Conservation (phyloP, 2,888 invertebrate genomes). For the Hymenopus coronatus region DNA sequence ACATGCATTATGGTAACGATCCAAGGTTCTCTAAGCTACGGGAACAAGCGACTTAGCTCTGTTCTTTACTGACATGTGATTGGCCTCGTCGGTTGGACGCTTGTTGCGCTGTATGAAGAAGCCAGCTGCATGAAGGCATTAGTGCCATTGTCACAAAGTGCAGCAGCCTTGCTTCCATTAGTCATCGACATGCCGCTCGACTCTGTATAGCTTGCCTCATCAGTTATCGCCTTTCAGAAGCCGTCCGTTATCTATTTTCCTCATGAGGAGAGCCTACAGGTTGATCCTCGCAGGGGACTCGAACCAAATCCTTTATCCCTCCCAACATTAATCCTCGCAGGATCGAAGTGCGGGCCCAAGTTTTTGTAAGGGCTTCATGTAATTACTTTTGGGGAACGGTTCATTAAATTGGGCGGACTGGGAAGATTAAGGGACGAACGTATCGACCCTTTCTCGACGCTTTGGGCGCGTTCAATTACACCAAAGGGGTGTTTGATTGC, state of each 20-base stretch:
- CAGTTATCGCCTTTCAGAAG: not conserved
- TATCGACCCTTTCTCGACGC: not conserved
- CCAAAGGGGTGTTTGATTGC: not conserved
- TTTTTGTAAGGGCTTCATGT: not conserved
- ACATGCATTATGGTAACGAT: too few relatives aligned
- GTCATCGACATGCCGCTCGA: not conserved
- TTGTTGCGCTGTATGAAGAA: not conserved
- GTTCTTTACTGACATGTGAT: too few relatives aligned
- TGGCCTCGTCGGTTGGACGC: not conserved
- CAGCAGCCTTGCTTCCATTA: not conserved
- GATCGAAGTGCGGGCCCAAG: conserved; percentile 3
- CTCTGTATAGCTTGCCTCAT: not conserved
- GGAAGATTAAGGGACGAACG: not conserved
- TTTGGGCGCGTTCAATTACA: not conserved
- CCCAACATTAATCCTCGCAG: conserved; percentile 9
- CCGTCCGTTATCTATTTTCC: conserved; percentile 6
- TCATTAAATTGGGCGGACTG: not conserved
- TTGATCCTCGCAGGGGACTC: conserved; percentile 11
- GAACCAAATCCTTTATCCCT: conserved; percentile 18
- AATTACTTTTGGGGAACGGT: conserved; percentile 8
- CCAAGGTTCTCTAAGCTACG: too few relatives aligned
- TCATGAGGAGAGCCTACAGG: not conserved
- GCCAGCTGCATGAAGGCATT: not conserved
- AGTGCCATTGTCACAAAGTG: not conserved
- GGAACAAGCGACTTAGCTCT: too few relatives aligned